Percentiles rank a stretch among this genome's conserved stretches.
phyloP scores from a whole-genome alignment of 2,888 invertebrate genomes.

The Lacanobia wlatinum region DNA sequence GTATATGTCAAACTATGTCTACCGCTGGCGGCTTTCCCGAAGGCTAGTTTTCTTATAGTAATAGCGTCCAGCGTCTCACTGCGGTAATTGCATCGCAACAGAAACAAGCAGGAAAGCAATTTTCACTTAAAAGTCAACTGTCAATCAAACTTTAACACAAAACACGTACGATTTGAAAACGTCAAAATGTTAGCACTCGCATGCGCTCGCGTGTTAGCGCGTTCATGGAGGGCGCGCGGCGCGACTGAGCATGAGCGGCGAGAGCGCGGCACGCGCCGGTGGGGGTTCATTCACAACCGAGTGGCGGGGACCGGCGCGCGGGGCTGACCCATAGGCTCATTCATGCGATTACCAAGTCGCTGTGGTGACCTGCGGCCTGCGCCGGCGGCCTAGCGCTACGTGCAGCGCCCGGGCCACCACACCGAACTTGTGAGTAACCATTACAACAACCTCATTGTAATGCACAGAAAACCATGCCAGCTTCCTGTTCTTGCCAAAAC shows the following conservation, averaged over 20 bases:
- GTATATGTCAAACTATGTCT: slow-evolving; percentile 81
- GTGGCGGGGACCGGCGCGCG: slow-evolving; percentile 82
- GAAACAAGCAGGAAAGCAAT: slow-evolving; percentile 56
- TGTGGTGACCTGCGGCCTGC: slow-evolving; percentile 64
- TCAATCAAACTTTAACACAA: slow-evolving; percentile 72
- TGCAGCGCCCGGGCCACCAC: slow-evolving; percentile 68
- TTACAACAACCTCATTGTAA: slow-evolving; percentile 65
- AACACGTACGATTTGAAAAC: slow-evolving; percentile 82
- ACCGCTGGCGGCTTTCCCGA: slow-evolving; percentile 81
- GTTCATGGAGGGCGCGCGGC: slow-evolving; percentile 85
- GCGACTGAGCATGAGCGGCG: slow-evolving; percentile 85
- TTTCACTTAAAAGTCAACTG: slow-evolving; percentile 74
- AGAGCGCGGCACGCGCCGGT: slow-evolving; percentile 86
- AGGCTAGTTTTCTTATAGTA: slow-evolving; percentile 71
- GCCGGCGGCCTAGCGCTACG: slow-evolving; percentile 62
- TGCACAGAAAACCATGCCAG: slow-evolving; percentile 69
- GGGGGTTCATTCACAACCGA: slow-evolving; percentile 89
- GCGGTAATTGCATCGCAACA: slow-evolving; percentile 71
- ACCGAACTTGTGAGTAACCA: slow-evolving; percentile 61
- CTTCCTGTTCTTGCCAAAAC: slow-evolving; percentile 69
- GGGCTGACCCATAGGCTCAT: slow-evolving; percentile 81
- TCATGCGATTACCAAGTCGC: slow-evolving; percentile 81
- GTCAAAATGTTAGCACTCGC: slow-evolving; percentile 77
- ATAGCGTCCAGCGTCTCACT: slow-evolving; percentile 68
- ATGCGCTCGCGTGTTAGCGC: slow-evolving; percentile 86